A percentile compares a stretch with the other conserved stretches of the same genome.
These are phyloP conservation scores for Amaurobius ferox DNA, from an alignment of 2,888 invertebrate genomes.

Conservation along the genomic window DNA sequence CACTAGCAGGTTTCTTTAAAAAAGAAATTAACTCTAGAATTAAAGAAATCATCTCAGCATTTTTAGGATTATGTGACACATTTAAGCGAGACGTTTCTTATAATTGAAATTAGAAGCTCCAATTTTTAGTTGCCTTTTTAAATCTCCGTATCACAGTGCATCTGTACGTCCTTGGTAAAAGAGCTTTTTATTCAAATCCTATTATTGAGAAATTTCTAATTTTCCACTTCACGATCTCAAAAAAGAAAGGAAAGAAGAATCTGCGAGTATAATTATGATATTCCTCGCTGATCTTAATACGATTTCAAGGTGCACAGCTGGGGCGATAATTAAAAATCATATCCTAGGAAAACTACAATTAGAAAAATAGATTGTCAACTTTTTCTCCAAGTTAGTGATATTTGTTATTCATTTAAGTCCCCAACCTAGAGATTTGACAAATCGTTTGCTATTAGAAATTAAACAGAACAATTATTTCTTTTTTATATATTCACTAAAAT, in stretches of 20 bases:
- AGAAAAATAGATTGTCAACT: neutral
- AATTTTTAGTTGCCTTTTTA: constrained; percentile 19
- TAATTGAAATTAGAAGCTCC: constrained; percentile 44
- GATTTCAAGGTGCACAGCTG: constrained; percentile 15
- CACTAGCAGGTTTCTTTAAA: too few relatives aligned
- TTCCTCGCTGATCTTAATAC: constrained; percentile 7
- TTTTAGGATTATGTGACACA: constrained; percentile 34
- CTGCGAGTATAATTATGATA: constrained; percentile 16
- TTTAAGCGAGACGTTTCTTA: constrained; percentile 3
- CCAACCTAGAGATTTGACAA: neutral
- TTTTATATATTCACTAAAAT: too few relatives aligned
- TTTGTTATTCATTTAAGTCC: neutral
- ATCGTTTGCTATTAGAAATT: neutral
- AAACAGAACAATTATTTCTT: neutral
- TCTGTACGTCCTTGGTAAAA: neutral
- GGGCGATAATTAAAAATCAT: constrained; percentile 16
- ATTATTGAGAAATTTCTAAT: constrained; percentile 38
- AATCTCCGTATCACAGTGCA: neutral
- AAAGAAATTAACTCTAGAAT: constrained; percentile 33
- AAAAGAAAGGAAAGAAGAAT: constrained; percentile 8
- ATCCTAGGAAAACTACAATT: constrained; percentile 1
- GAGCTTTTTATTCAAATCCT: constrained; percentile 9
- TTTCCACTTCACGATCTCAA: constrained; percentile 34
- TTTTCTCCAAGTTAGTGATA: neutral
- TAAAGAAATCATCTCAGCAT: constrained; percentile 28